Base-by-base conservation (phyloP, 2,797 vertebrate species). In the Crenuchus spilurus region DNA sequence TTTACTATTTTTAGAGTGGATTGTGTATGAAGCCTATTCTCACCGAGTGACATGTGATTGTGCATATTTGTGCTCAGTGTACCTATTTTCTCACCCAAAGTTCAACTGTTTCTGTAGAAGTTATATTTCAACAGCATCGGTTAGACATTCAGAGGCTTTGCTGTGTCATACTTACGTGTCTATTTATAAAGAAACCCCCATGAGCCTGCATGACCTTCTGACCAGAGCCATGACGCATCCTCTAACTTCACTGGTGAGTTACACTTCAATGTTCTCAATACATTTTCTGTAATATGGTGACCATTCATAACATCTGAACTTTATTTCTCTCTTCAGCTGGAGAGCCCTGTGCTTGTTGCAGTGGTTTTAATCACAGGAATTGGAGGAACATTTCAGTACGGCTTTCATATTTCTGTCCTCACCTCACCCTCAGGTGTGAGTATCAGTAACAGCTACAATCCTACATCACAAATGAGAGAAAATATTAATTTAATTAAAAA, bases 361-460 rank as follows among this genome's bases (percentile, higher is more conserved):
- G 88, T 88, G 63, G 83, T 92, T 68, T 68, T 92, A 62, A 80
- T 91, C 24, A 28, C 89, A 66, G 94, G 94, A 58, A 90, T 95
- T 0, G 93, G 95, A 24, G 93, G 95, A 6, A 91, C 90, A 0
- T 94, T 95, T 77, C 89, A 94, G 2, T 90, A 84, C 79, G 94
- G 94, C 30, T 94, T 92, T 75, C 60, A 87, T 0, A 14, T 94
- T 22, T 92, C 93, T 66, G 94, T 93, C 39, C 86, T 96, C 82
- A 94, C 86, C 22, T 92, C 93, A 0, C 87, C 94, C 0, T 94
- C 94, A 14, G 70, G 3, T 20, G 94, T 95, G 79, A 94, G 94
- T 80, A 64, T 3, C 33, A 52, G 8, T 5, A 42, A 18, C 31
- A 37, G 33, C 22, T 63, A 11, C 61, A n/a, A n/a, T n/a, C n/a